Percentiles rank a stretch among this genome's conserved stretches.
Evolutionary conservation across 64 coral and sea anemone species (phyloP).

Genomic region (Montipora efflorescens): DNA sequence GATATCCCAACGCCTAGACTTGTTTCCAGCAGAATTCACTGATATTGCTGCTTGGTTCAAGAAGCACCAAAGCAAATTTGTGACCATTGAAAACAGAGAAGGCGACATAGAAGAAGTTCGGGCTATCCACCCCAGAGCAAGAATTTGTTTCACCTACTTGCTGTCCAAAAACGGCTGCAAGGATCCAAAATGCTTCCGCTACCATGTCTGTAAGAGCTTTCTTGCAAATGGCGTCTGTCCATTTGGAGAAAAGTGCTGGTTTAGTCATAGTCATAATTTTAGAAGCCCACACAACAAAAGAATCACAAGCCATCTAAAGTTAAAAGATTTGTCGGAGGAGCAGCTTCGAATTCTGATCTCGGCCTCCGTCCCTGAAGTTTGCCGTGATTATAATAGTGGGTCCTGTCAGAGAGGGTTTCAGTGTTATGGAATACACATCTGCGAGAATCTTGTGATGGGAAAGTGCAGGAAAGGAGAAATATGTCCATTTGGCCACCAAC

Average conservation of each 20-base stretch:
- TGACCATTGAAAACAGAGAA: constrained; percentile 39
- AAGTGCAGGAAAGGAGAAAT: background rate
- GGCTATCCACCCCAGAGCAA: constrained; percentile 16
- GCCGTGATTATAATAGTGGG: constrained; percentile 3
- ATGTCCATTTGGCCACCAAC: background rate
- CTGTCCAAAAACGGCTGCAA: constrained; percentile 28
- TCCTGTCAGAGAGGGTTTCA: background rate
- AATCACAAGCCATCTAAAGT: constrained; percentile 8
- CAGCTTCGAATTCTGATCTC: constrained; percentile 62
- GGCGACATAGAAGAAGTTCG: constrained; percentile 67
- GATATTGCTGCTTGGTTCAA: constrained; percentile 70
- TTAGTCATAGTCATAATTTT: constrained; percentile 46
- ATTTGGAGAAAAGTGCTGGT: constrained; percentile 36
- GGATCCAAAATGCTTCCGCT: constrained; percentile 51
- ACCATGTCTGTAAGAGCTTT: constrained; percentile 75
- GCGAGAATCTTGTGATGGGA: constrained; percentile 16
- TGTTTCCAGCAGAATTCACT: constrained; percentile 44
- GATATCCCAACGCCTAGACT: constrained; percentile 34
- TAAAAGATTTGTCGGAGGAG: constrained; percentile 11
- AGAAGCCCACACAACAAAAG: constrained; percentile 47
- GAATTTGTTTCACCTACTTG: constrained; percentile 76
- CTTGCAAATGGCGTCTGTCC: constrained; percentile 68
- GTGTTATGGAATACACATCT: constrained; percentile 22
- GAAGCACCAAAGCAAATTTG: constrained; percentile 38
- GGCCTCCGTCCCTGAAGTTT: constrained; percentile 34